Conservation (phyloP, 2,113 vertebrate genomes). For the Miniopterus natalensis region DNA sequence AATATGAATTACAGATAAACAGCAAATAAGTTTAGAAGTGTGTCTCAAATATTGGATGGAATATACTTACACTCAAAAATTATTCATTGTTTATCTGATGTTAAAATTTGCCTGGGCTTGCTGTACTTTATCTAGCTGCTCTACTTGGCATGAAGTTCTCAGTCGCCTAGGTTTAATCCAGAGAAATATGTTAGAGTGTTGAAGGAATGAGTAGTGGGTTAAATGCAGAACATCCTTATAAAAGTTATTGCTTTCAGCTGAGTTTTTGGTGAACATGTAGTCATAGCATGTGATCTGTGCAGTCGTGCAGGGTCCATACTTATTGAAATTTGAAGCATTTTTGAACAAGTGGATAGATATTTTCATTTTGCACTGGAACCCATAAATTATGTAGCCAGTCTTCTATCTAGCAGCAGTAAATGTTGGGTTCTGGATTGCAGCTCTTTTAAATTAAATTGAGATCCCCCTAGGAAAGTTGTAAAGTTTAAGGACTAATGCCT, state of each 20-base stretch:
- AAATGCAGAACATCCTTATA: neutral
- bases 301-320: too few relatives aligned
- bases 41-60: neutral
- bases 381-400: neutral
- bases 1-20: slow-evolving; percentile 8
- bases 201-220: neutral
- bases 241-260: neutral
- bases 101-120: neutral
- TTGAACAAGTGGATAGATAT: neutral
- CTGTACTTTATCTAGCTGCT: neutral
- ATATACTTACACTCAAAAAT: neutral
- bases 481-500: neutral
- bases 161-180: neutral
- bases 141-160: neutral
- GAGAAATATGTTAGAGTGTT: neutral
- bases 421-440: neutral
- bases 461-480: neutral
- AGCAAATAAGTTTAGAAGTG: neutral
- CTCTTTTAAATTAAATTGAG: neutral
- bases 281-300: neutral
- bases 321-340: neutral
- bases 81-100: neutral
- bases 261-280: neutral
- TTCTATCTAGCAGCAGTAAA: neutral
- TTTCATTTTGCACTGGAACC: neutral